Evolutionary conservation across 2,797 vertebrate species (phyloP).

Genomic region (Rhabdomys pumilio): DNA sequence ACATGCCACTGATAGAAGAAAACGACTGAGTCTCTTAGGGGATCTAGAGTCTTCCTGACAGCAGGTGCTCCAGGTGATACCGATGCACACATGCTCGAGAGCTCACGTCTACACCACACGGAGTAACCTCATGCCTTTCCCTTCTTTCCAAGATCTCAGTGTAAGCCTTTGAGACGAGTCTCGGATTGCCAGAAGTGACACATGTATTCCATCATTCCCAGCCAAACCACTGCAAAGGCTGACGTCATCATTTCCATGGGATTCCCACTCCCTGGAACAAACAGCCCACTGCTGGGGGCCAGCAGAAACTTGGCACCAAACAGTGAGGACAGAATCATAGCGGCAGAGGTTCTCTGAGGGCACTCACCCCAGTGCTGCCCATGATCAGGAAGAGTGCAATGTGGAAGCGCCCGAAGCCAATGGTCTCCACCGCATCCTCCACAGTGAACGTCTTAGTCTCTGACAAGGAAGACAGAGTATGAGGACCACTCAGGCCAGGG

Average conservation of each 20-base stretch:
- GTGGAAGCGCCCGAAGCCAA: constrained; percentile 96
- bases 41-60: background rate
- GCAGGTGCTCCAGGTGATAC: background rate
- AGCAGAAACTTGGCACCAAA: too few relatives aligned
- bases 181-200: background rate
- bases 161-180: background rate
- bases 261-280: too few relatives aligned
- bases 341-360: background rate
- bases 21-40: background rate
- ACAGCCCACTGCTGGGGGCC: background rate
- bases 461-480: constrained; percentile 69
- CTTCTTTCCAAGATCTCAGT: background rate
- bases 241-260: background rate
- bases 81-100: background rate
- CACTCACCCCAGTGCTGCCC: constrained; percentile 95
- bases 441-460: constrained; percentile 92
- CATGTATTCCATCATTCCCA: background rate
- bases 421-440: constrained; percentile 95
- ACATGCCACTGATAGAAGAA: background rate
- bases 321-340: too few relatives aligned
- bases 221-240: background rate
- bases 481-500: background rate
- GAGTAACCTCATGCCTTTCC: too few relatives aligned
- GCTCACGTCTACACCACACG: background rate
- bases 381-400: constrained; percentile 95